Conservation (phyloP, 2,113 vertebrate species). For the rabbit (Oryctolagus cuniculus) region DNA sequence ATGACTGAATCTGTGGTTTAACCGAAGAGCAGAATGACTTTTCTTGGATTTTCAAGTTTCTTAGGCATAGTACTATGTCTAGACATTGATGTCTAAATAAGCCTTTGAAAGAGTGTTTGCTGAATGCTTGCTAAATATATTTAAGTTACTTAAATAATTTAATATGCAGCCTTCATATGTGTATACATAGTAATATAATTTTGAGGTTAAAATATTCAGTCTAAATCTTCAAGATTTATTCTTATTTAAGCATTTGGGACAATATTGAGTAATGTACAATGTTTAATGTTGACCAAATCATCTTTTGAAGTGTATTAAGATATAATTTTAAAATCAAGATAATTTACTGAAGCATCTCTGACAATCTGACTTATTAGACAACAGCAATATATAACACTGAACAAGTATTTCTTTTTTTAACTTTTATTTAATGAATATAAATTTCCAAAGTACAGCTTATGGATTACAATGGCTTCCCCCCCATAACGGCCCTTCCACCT, state of each 20-base stretch:
- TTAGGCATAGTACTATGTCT: slow-evolving; percentile 82
- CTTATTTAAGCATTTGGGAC: slow-evolving; percentile 79
- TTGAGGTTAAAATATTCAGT: slow-evolving; percentile 82
- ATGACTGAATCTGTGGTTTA: slow-evolving; percentile 92
- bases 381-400: slow-evolving; percentile 73
- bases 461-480: too few relatives aligned
- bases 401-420: slow-evolving; percentile 69
- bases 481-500: too few relatives aligned
- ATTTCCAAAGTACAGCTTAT: too few relatives aligned
- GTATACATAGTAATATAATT: slow-evolving; percentile 81
- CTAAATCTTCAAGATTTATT: slow-evolving; percentile 83
- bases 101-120: slow-evolving; percentile 82
- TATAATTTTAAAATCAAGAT: slow-evolving; percentile 80
- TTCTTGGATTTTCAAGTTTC: slow-evolving; percentile 84
- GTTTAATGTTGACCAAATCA: slow-evolving; percentile 79
- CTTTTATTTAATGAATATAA: too few relatives aligned
- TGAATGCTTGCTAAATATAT: slow-evolving; percentile 85
- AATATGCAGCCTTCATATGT: slow-evolving; percentile 72
- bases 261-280: slow-evolving; percentile 76
- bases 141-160: slow-evolving; percentile 89
- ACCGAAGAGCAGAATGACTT: slow-evolving; percentile 98
- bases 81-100: slow-evolving; percentile 82
- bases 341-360: slow-evolving; percentile 82
- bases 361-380: slow-evolving; percentile 83
- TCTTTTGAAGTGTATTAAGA: slow-evolving; percentile 79